Base-by-base conservation (phyloP, 2,888 invertebrate genomes). In the Lithophane semibrunnea region DNA sequence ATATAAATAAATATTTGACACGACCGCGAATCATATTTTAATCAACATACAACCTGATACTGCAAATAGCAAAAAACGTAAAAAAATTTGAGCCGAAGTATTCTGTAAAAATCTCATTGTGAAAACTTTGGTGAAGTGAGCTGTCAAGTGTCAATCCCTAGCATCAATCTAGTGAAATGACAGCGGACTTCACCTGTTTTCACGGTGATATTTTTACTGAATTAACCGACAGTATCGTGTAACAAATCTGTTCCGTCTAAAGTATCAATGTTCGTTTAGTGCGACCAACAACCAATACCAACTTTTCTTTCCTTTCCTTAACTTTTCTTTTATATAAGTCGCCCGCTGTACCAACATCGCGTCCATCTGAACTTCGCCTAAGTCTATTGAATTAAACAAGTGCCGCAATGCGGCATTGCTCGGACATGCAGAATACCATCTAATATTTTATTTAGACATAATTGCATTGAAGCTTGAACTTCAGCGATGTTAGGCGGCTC, bases 391-490 rank as follows among this genome's bases (percentile, higher is more conserved):
- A 85, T 85, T 85, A 83, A 79, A 79, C 79, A 84, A 76, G 77
- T 79, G 70, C 54, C 88, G 87, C 87, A 87, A 71, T 87, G 87
- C 87, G 86, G 86, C 68, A 82, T 80, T 66, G 58, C 71, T 71
- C 29, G 78, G 82, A 82, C 73, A 81, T 82, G 83, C 76, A 82
- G 86, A 81, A 73, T 64, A 44, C 54, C 29, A 47, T 16, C 74
- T 77, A 61, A 82, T 87, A 86, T 87, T 87, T 87, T 87, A 87
- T 87, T 87, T 82, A 86, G 75, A 79, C 65, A 75, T 78, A 79
- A 86, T 77, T 87, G 86, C 87, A 86, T 85, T 79, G 73, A 65
- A 74, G 71, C 74, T 79, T 77, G 77, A 86, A 86, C 78, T 84
- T 69, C 52, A 44, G 66, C 44, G 67, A 73, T 72, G 72, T 76